Conservation (phyloP, 2,797 vertebrate species). For the Typhlichthys eigenmanni region DNA sequence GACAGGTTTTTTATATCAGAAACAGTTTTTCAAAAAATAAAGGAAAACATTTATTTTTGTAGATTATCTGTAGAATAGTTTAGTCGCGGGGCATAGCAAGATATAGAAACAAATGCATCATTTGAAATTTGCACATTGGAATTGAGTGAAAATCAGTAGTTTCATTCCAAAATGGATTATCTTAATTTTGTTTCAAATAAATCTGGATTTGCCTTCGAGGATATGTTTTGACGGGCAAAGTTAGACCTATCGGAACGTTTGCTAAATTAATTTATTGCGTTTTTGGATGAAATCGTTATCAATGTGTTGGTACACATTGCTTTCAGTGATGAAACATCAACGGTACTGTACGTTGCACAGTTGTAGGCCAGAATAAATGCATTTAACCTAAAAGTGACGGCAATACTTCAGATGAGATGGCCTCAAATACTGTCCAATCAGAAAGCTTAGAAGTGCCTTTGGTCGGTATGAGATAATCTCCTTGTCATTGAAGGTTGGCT, state of each 20-base stretch:
- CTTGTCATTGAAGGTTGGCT: constrained; percentile 36
- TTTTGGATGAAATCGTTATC: no score
- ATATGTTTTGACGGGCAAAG: no score
- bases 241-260: no score
- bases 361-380: constrained; percentile 29
- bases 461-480: constrained; percentile 46
- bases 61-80: constrained; percentile 23
- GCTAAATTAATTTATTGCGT: no score
- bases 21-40: constrained; percentile 38
- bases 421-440: constrained; percentile 36
- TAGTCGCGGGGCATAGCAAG: constrained; percentile 1
- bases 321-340: constrained; percentile 55
- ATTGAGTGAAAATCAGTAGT: no score
- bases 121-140: constrained; percentile 1
- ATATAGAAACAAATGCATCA: constrained; percentile 16
- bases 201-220: no score
- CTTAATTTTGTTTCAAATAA: no score
- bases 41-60: constrained; percentile 52
- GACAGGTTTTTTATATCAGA: constrained; percentile 22
- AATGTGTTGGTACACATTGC: constrained; percentile 6
- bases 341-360: constrained; percentile 67
- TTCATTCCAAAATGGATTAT: no score
- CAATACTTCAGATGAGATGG: constrained; percentile 56
- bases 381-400: constrained; percentile 45
- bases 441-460: constrained; percentile 71